Conservation (phyloP, 2,888 invertebrate genomes). For the Cetonia aurata region DNA sequence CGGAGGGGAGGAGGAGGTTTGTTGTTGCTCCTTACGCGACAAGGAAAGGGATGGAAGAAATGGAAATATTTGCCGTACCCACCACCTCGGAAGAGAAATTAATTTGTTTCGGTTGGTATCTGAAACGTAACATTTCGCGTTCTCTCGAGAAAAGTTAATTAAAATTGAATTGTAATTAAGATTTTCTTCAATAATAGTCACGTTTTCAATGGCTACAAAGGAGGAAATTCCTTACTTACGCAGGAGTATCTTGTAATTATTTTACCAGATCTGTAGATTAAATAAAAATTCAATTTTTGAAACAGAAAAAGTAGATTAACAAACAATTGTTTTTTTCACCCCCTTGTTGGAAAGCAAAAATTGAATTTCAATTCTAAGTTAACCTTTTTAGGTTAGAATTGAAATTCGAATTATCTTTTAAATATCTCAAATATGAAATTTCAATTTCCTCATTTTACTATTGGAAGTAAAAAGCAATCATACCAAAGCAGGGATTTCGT, state of each 20-base stretch:
- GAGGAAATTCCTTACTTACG: neutral
- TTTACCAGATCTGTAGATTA: neutral
- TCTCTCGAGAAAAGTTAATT: constrained; percentile 17
- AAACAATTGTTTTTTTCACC: too few species aligned
- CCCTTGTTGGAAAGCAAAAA: too few species aligned
- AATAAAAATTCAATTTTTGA: too few species aligned
- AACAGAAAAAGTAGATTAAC: too few species aligned
- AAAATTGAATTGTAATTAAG: constrained; percentile 20
- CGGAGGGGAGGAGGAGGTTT: neutral
- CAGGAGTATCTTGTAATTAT: neutral
- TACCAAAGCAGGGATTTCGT: too few species aligned
- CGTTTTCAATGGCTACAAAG: neutral
- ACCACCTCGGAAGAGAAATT: constrained; percentile 26
- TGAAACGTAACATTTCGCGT: constrained; percentile 1
- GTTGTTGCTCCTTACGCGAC: neutral
- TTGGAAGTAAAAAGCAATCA: too few species aligned
- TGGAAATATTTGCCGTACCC: constrained; percentile 29
- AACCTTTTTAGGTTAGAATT: too few species aligned
- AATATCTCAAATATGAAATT: too few species aligned
- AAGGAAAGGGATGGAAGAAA: neutral
- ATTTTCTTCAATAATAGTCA: constrained; percentile 14
- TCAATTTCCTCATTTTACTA: too few species aligned
- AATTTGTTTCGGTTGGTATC: constrained; percentile 25
- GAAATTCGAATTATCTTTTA: too few species aligned
- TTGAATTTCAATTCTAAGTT: too few species aligned